Percentiles rank a stretch among this genome's conserved stretches.
Conservation (phyloP, 2,797 vertebrate genomes). For the Xiphophorus birchmanni region DNA sequence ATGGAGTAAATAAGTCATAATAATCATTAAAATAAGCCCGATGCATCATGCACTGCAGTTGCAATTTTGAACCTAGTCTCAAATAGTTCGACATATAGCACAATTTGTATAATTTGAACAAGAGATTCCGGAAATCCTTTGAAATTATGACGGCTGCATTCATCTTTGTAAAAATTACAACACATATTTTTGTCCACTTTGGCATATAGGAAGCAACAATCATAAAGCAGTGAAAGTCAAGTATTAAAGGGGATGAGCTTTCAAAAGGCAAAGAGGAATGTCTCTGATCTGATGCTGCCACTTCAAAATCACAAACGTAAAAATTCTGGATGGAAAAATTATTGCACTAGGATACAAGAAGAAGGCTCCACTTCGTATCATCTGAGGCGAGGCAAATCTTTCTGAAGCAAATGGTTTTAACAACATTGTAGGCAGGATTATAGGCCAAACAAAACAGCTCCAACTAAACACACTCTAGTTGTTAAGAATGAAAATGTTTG, state of each 20-base stretch:
- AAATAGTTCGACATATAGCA: background rate
- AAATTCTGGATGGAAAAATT: background rate
- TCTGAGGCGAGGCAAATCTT: background rate
- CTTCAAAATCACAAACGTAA: background rate
- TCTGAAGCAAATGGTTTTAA: background rate
- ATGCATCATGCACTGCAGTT: background rate
- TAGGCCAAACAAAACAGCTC: background rate
- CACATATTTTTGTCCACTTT: background rate
- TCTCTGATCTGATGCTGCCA: background rate
- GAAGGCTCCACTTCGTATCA: background rate
- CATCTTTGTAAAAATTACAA: background rate
- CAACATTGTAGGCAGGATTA: background rate
- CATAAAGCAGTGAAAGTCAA: background rate
- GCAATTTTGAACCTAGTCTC: background rate
- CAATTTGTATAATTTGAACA: background rate
- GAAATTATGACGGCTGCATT: background rate
- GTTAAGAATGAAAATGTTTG: background rate
- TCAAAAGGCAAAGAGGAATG: background rate
- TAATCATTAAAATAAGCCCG: conserved; percentile 12
- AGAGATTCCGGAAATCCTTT: background rate
- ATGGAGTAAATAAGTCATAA: conserved; percentile 43
- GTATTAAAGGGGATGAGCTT: background rate
- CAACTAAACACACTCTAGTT: too few relatives aligned
- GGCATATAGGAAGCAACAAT: background rate
- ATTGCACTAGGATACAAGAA: too few relatives aligned